Evolutionary conservation across 1,140 invertebrate genomes (phyloP), one percentile per base, ranked within the genome.

Genomic region (Musca domestica): DNA sequence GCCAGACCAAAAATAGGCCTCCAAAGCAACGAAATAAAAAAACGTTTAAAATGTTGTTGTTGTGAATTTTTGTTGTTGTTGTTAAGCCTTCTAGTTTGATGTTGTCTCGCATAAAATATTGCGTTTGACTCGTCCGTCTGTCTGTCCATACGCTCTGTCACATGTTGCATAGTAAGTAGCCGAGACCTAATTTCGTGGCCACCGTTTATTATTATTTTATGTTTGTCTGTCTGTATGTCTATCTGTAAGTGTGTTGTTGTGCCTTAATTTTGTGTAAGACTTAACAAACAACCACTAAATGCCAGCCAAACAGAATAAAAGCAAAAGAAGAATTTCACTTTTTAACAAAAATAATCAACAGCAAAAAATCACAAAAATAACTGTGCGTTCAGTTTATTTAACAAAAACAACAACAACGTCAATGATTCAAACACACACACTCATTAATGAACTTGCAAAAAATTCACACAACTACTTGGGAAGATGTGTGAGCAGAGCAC

Each of bases 231-330:
- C 14, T 54, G 27, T 30, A 20, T 48, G n/a, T n/a, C n/a, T n/a
- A n/a, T n/a, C n/a, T n/a, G n/a, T n/a, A n/a, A n/a, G 15, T 15
- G 10, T 2, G 9, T 51, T 51, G 20, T 51, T 51, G 41, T 51
- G 20, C 20, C 20, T 19, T 19, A 1, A 19, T 51, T 41, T 10
- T 51, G 19, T 12, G n/a, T 30, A 61, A 61, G 15, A 5, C 12
- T 41, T 65, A 71, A 70, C 71, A 67, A 70, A 67, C 27, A 58
- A 75, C 67, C 65, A 41, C 67, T 72, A 70, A 54, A 49, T 23
- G 49, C 20, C 27, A 67, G 41, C 64, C 67, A 58, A 65, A 17
- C 20, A 52, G 68, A 65, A 70, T 41, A 68, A 69, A 64, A 47
- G 47, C 63, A 48, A 41, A 64, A 47, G 22, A 64, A 20, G 19